phyloP scores from a whole-genome alignment of 2,888 invertebrate genomes.

The Sepioteuthis lessoniana region DNA sequence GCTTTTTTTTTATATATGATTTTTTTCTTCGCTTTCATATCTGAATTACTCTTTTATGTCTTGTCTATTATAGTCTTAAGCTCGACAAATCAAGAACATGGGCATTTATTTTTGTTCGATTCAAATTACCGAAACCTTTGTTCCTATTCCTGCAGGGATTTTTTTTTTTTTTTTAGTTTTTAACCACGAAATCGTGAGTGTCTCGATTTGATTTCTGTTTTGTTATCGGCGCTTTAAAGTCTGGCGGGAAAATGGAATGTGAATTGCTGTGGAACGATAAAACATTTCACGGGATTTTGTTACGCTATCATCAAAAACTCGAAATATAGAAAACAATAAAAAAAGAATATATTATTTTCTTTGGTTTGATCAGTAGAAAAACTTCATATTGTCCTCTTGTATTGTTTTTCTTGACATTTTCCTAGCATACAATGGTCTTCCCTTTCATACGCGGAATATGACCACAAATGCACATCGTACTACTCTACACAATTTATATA shows the following conservation, averaged over 20 bases:
- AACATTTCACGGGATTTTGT: not conserved
- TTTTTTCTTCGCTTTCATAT: not conserved
- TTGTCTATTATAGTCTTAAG: not conserved
- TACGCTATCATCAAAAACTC: not conserved
- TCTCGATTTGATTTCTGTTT: not conserved
- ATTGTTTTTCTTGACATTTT: not conserved
- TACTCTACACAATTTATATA: too few species aligned
- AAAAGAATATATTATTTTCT: not conserved
- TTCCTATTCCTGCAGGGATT: not conserved
- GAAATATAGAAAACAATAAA: not conserved
- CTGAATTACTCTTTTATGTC: not conserved
- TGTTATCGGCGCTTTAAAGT: not conserved
- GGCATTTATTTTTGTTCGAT: not conserved
- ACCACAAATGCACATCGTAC: too few species aligned
- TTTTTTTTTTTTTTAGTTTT: not conserved
- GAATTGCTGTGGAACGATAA: slow-evolving; percentile 9
- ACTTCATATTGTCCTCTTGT: not conserved
- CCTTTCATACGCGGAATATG: too few species aligned
- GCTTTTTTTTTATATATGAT: not conserved
- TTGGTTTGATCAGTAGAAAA: not conserved
- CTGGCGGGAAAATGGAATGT: not conserved
- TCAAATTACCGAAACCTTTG: not conserved
- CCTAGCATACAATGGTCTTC: too few species aligned
- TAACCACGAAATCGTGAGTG: not conserved
- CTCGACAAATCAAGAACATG: not conserved